Percentiles rank a stretch among this genome's conserved stretches.
Conservation (phyloP, 2,888 invertebrate species). For the Leptura quadrifasciata region DNA sequence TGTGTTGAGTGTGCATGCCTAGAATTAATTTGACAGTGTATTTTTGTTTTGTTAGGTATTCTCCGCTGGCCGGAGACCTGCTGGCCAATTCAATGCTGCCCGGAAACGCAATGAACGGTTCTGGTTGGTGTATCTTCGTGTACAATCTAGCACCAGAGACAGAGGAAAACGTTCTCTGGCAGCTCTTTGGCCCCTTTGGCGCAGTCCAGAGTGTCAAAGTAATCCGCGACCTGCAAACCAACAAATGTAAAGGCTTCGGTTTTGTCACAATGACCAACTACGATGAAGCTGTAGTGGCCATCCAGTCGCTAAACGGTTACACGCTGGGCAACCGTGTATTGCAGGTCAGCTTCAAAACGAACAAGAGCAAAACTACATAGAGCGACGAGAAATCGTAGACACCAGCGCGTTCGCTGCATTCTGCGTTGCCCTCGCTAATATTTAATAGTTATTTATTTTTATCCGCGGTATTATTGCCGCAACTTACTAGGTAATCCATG, state of each 20-base stretch:
- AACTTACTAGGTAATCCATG: slow-evolving; percentile 57
- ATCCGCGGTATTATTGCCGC: slow-evolving; percentile 46
- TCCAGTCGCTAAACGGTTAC: slow-evolving; percentile 97
- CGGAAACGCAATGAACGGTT: slow-evolving; percentile 89
- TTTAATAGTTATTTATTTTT: slow-evolving; percentile 60
- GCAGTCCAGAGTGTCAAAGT: slow-evolving; percentile 98
- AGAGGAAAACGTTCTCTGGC: slow-evolving; percentile 94
- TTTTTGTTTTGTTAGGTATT: slow-evolving; percentile 78
- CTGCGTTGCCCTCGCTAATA: slow-evolving; percentile 46
- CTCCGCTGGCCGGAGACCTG: slow-evolving; percentile 84
- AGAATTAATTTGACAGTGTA: not conserved
- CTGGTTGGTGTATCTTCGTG: slow-evolving; percentile 95
- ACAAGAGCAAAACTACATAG: slow-evolving; percentile 86
- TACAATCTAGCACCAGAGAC: slow-evolving; percentile 95
- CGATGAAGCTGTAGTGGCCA: slow-evolving; percentile 96
- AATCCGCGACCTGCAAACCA: slow-evolving; percentile 76
- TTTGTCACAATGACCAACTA: slow-evolving; percentile 99
- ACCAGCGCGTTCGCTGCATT: slow-evolving; percentile 61
- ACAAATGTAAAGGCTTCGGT: slow-evolving; percentile 98
- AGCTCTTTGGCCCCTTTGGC: slow-evolving; percentile 97
- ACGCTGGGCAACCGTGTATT: slow-evolving; percentile 95
- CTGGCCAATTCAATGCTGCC: slow-evolving; percentile 86
- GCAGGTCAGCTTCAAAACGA: slow-evolving; percentile 98
- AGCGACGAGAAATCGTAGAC: slow-evolving; percentile 68
- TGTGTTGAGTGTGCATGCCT: not conserved